Evolutionary conservation across 1,140 invertebrate genomes (phyloP), one percentile per base, ranked within the genome.

Genomic region (Rhagoletis pomonella): DNA sequence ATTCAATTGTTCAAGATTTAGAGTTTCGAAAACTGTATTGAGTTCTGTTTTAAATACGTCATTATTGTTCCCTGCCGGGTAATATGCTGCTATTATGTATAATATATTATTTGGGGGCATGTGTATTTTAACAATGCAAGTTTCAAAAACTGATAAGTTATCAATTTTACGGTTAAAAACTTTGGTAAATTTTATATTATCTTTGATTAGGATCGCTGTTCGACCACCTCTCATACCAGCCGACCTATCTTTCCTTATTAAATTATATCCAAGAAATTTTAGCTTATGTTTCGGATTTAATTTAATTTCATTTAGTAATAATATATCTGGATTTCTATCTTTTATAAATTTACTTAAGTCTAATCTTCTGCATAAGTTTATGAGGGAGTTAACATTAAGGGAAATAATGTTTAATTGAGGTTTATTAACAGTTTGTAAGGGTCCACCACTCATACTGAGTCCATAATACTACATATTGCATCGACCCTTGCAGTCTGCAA

Each of bases 231-330:
- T 58, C 39, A 9, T 60, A 7, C 7, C 81, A 1, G 12, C 47
- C 39, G n/a, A n/a, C 64, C 59, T 86, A 65, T 86, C 59, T 44
- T 86, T 86, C 44, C 59, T n/a, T 64, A 86, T 86, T 4, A 86
- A 42, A 4, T 39, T 50, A 64, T 64, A 86, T 19, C 19, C 55
- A 62, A 44, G 4, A 17, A 65, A 86, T 42, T 47, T 3, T 64
- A 86, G 17, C 42, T 86, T 86, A 17, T 65, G 29, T 4, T 65
- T 86, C 19, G 39, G 1, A 62, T 47, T 64, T 2, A 86, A 60
- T 86, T 86, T 86, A 17, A 59, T 86, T 64, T 64, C 39, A 65
- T 86, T 86, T 14, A 86, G 60, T 3, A 65, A 47, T 12, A 86
- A 10, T 39, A 86, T 64, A 62, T 86, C 39, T 42, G 85, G 85